phyloP scores from a whole-genome alignment of 2,888 invertebrate species.

The Willowsia nigromaculata region DNA sequence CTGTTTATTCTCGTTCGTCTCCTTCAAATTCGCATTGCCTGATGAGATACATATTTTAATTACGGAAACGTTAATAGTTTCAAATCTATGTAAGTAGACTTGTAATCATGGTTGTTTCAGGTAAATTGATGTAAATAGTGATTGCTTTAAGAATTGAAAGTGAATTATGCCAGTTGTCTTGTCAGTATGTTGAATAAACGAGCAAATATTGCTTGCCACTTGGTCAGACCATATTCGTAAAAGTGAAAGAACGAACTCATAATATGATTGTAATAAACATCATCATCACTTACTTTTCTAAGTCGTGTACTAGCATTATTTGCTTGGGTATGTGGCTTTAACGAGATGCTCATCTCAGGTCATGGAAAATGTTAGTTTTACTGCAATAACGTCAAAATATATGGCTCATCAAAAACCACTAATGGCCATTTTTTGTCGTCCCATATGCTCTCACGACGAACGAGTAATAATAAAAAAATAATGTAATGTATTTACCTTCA shows the following conservation, averaged over 20 bases:
- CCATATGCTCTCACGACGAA: not conserved
- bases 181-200: not conserved
- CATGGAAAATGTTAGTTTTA: constrained; percentile 49
- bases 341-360: constrained; percentile 35
- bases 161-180: not conserved
- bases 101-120: too few species aligned
- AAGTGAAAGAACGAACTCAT: not conserved
- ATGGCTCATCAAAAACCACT: constrained; percentile 16
- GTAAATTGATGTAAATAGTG: too few species aligned
- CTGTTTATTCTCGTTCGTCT: too few species aligned
- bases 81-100: too few species aligned
- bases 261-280: not conserved
- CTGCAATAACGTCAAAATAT: constrained; percentile 24
- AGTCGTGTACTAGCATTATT: not conserved
- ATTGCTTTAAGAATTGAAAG: too few species aligned
- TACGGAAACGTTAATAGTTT: too few species aligned
- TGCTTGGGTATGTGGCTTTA: not conserved
- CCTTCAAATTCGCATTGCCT: too few species aligned
- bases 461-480: not conserved
- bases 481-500: too few species aligned
- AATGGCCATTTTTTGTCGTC: not conserved
- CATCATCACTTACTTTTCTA: not conserved
- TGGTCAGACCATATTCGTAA: not conserved
- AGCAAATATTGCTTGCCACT: not conserved
- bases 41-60: too few species aligned